Base-by-base conservation (phyloP, 1,140 invertebrate species). In the Calosoma granatense region DNA sequence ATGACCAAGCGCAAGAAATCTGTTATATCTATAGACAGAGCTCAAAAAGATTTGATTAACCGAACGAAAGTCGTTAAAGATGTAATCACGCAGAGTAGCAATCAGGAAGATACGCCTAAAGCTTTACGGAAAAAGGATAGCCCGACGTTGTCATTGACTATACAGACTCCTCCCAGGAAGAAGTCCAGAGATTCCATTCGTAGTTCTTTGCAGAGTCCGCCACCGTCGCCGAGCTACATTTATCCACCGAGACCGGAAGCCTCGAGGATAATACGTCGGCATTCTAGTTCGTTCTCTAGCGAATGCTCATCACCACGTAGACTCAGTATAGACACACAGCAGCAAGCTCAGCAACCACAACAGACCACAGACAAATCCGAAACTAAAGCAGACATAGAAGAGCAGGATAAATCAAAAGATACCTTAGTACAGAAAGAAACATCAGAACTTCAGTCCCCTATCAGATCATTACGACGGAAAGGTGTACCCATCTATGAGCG, bases 231-330 rank as follows among this genome's bases (percentile, higher is more conserved):
- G n/a, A 51, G 58, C 19, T 57, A 56, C 51, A 75, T 80, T 41
- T 78, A 76, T 74, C 70, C 79, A 62, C 17, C 74, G 20, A 75
- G 75, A 66, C 83, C 83, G 22, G 85, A 88, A 62, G 86, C 85
- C 41, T 89, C 87, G 0, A 79, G 88, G 62, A 89, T 91, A 23
- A 83, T 90, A 62, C 76, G 87, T 39, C 76, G 87, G 51, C 86
- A 89, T 65, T 90, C 88, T 0, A 88, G 86, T 54, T 89, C 87
- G 12, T 88, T 85, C 69, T 90, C 87, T 0, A 88, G 87, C 67
- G 80, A 80, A 1, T 76, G 75, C n/a, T 72, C 70, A 15, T 81
- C 79, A 64, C 76, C 78, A 1, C 63, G 58, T 43, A 63, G 70
- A 17, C 54, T 67, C 6, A 73, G 71, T 53, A 20, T 55, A 15